phyloP scores from a whole-genome alignment of 92 coral and sea anemone genomes.

The Muricea muricata region DNA sequence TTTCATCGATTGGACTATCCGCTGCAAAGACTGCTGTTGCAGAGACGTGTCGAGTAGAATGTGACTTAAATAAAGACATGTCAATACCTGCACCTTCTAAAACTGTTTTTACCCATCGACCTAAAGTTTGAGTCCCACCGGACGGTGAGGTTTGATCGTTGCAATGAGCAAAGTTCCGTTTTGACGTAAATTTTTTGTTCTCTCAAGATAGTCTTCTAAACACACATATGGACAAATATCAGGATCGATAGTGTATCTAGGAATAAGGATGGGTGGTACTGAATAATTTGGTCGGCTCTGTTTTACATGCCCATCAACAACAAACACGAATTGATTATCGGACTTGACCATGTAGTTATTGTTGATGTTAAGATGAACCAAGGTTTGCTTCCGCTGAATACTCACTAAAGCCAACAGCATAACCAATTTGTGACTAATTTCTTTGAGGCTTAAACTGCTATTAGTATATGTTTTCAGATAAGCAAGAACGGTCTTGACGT shows the following conservation, averaged over 20 bases:
- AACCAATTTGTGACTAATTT: constrained; percentile 50
- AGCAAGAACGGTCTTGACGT: constrained; percentile 49
- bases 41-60: too few relatives aligned
- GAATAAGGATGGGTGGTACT: constrained; percentile 65
- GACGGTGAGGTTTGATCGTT: constrained; percentile 51
- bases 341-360: constrained; percentile 42
- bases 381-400: constrained; percentile 61
- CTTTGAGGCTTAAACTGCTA: constrained; percentile 42
- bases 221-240: constrained; percentile 65
- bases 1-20: too few relatives aligned
- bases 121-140: constrained; percentile 26
- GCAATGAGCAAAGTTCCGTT: constrained; percentile 54
- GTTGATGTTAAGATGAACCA: constrained; percentile 50
- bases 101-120: constrained; percentile 46
- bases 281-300: constrained; percentile 63
- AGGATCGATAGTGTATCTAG: constrained; percentile 58
- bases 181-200: constrained; percentile 57
- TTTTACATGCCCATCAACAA: constrained; percentile 51
- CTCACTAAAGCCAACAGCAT: constrained; percentile 62
- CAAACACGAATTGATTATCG: constrained; percentile 50
- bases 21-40: too few relatives aligned
- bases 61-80: too few relatives aligned
- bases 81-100: too few relatives aligned
- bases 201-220: constrained; percentile 56
- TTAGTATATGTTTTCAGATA: constrained; percentile 37